phyloP scores from a whole-genome alignment of 2,888 invertebrate species.

The Ophioninae sp. region DNA sequence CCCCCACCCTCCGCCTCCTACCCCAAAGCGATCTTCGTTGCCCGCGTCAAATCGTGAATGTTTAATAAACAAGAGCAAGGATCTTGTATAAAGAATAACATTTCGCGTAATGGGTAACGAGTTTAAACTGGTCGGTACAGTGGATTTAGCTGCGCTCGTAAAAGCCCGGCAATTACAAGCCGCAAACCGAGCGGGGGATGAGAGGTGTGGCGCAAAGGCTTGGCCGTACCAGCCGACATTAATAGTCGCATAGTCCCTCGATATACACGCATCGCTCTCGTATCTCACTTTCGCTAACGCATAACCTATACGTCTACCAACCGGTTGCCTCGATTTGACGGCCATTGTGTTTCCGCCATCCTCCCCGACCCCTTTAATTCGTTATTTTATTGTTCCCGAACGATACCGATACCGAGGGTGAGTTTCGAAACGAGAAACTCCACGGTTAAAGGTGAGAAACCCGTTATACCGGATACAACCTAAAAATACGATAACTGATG shows the following conservation, averaged over 20 bases:
- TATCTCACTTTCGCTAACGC: conserved; percentile 58
- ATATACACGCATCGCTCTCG: conserved; percentile 12
- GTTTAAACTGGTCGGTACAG: conserved; percentile 36
- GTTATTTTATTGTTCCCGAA: conserved; percentile 72
- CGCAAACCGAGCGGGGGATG: conserved; percentile 8
- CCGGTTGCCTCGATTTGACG: conserved; percentile 72
- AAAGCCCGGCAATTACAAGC: conserved; percentile 74
- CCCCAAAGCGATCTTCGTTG: conserved; percentile 1
- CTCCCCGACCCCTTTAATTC: conserved; percentile 69
- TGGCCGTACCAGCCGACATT: conserved; percentile 32
- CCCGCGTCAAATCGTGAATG: conserved; percentile 66
- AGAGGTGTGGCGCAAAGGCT: not conserved
- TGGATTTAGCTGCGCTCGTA: conserved; percentile 76
- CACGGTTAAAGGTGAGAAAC: conserved; percentile 43
- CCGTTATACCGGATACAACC: conserved; percentile 50
- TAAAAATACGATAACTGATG: conserved; percentile 45
- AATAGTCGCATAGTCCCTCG: conserved; percentile 27
- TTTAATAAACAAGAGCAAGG: conserved; percentile 15
- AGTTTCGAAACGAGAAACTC: conserved; percentile 7
- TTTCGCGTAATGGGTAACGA: conserved; percentile 30
- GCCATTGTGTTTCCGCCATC: conserved; percentile 72
- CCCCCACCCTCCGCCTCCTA: not conserved
- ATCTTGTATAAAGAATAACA: conserved; percentile 23
- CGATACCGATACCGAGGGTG: conserved; percentile 44
- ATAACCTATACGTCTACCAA: conserved; percentile 65